phyloP scores from a whole-genome alignment of 2,888 invertebrate species.

The Macaria liturata region DNA sequence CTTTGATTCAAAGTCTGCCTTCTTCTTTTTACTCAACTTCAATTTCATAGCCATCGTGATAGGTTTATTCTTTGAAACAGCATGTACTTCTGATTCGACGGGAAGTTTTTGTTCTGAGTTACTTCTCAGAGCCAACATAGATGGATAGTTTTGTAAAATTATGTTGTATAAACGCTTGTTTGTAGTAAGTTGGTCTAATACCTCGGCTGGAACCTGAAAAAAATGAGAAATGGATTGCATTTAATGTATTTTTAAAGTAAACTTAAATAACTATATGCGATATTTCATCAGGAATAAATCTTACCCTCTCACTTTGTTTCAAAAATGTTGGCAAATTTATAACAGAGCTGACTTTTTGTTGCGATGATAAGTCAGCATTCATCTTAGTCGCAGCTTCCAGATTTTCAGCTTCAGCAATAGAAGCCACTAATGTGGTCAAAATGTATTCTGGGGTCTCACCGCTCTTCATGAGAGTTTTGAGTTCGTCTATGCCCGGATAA shows the following conservation, averaged over 20 bases:
- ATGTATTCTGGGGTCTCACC: slow-evolving; percentile 87
- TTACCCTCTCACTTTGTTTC: slow-evolving; percentile 87
- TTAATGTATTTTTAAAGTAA: not conserved
- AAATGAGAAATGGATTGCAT: not conserved
- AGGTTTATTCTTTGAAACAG: slow-evolving; percentile 70
- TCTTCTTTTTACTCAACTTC: slow-evolving; percentile 68
- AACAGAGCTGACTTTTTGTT: slow-evolving; percentile 85
- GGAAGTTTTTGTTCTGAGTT: slow-evolving; percentile 85
- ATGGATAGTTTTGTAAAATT: slow-evolving; percentile 89
- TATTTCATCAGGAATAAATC: not conserved
- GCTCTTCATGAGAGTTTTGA: slow-evolving; percentile 87
- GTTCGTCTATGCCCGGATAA: slow-evolving; percentile 86
- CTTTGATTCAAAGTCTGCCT: slow-evolving; percentile 71
- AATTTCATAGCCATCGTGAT: slow-evolving; percentile 86
- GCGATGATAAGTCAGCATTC: slow-evolving; percentile 70
- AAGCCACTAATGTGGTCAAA: slow-evolving; percentile 84
- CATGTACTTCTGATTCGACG: slow-evolving; percentile 51
- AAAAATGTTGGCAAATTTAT: slow-evolving; percentile 92
- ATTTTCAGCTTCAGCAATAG: slow-evolving; percentile 79
- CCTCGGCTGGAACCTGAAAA: slow-evolving; percentile 87
- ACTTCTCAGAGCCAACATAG: slow-evolving; percentile 85
- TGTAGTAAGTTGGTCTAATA: slow-evolving; percentile 84
- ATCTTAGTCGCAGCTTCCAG: slow-evolving; percentile 72
- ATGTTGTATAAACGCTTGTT: slow-evolving; percentile 87
- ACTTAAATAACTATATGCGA: slow-evolving; percentile 1